Base-by-base conservation (phyloP, 2,888 invertebrate genomes). In the Epinotia demarniana region DNA sequence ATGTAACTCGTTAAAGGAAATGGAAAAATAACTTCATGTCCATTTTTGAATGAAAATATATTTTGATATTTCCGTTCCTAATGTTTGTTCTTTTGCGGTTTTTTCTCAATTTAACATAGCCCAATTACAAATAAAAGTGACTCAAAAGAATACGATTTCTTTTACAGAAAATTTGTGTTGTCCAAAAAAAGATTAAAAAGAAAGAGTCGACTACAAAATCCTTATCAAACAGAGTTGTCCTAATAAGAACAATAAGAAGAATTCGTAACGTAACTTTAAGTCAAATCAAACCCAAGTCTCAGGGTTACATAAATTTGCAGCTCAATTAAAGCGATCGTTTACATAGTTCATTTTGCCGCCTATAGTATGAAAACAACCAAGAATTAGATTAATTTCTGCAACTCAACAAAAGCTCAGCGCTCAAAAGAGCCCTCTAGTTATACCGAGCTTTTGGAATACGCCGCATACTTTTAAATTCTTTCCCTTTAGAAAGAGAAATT, bases 1-100 rank as follows among this genome's bases (percentile, higher is more conserved):
- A 69, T 69, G 69, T 69, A n/a, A 58, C 58, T 69, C 69, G 69
- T 69, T 69, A 69, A 43, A 68, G 23, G 58, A 69, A 57, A 69
- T 60, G 69, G 58, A 57, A 58, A 68, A 69, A 69, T 23, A 58
- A 43, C 43, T 43, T 58, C 19, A 6, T 16, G 13, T 58, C 58
- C 43, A 58, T 11, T 69, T 68, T 69, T 60, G 8, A 53, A 60
- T 23, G 23, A 60, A 66, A 58, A 58, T 16, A 57, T 57, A 4
- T 33, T 68, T n/a, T 4, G 6, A 43, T 12, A 43, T 68, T 16
- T 8, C 13, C 55, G 19, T 64, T 46, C 23, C 27, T 4, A n/a
- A 43, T 16, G 23, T 33, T 33, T 33, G 39, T 9, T 1, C 2
- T 8, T 39, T 39, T 39, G 2, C 1, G 39, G 19, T 8, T 23